phyloP scores from a whole-genome alignment of 2,113 vertebrate genomes.

The Peucedramus taeniatus region DNA sequence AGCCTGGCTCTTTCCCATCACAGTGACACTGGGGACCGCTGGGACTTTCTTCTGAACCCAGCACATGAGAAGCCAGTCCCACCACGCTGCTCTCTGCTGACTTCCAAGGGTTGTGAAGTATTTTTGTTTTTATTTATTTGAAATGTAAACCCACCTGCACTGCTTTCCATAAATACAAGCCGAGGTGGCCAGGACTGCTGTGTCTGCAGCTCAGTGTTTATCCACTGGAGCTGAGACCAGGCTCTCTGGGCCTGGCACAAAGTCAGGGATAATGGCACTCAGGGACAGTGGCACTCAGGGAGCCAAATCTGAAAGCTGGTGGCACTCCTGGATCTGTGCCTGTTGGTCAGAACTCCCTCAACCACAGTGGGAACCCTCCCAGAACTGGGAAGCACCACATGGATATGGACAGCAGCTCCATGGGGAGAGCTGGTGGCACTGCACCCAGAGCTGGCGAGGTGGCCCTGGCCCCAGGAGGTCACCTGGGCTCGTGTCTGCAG shows the following conservation, averaged over 20 bases:
- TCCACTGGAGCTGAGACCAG: background rate
- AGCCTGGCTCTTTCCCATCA: background rate
- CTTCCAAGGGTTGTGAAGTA: background rate
- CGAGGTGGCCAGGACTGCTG: background rate
- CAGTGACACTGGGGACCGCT: background rate
- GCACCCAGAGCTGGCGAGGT: background rate
- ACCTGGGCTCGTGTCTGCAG: background rate
- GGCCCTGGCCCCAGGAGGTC: background rate
- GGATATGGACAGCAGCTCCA: background rate
- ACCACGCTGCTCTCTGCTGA: background rate
- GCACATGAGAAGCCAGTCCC: background rate
- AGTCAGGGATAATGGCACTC: background rate
- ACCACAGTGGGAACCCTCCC: background rate
- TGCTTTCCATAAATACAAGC: background rate
- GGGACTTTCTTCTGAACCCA: background rate
- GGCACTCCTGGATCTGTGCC: background rate
- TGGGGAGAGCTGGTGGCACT: background rate
- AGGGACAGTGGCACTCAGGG: background rate
- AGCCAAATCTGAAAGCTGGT: background rate
- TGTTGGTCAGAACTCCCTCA: background rate
- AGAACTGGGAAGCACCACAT: background rate
- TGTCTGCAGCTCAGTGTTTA: background rate
- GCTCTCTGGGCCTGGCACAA: background rate
- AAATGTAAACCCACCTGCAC: constrained; percentile 8
- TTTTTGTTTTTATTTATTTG: constrained; percentile 22